Evolutionary conservation across 2,888 invertebrate genomes (phyloP).

Genomic region (Eumerus sabulonum): DNA sequence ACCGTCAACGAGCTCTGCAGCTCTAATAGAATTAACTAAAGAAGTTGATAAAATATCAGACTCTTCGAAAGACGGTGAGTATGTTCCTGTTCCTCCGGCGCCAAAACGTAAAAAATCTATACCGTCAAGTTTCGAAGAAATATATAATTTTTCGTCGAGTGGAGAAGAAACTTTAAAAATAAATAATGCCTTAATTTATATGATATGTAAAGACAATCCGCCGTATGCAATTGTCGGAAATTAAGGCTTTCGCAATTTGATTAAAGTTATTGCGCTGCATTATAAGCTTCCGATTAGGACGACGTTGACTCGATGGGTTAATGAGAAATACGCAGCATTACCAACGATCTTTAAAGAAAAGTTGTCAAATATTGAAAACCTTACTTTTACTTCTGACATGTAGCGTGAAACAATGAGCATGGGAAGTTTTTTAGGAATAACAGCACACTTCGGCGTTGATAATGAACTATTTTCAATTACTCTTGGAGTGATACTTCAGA

Average conservation of each 20-base stretch:
- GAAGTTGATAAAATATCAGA: no score
- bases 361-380: conserved; percentile 36
- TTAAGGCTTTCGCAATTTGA: no score
- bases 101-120: conserved; percentile 17
- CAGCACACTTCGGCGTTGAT: conserved; percentile 46
- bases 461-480: conserved; percentile 38
- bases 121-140: conserved; percentile 36
- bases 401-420: conserved; percentile 50
- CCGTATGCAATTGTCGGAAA: conserved; percentile 19
- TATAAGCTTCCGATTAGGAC: conserved; percentile 29
- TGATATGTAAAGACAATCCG: conserved; percentile 35
- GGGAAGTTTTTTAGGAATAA: conserved; percentile 46
- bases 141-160: conserved; percentile 33
- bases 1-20: no score
- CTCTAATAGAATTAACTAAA: no score
- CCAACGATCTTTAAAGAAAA: conserved; percentile 34
- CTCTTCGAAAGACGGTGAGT: no score
- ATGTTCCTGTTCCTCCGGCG: no score
- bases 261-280: conserved; percentile 18
- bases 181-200: conserved; percentile 35
- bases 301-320: conserved; percentile 42
- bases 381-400: conserved; percentile 51
- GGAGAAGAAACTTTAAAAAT: conserved; percentile 23
- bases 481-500: conserved; percentile 47
- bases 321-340: conserved; percentile 48